Conservation (phyloP, 2,113 vertebrate species). For the Trogon surrucura region DNA sequence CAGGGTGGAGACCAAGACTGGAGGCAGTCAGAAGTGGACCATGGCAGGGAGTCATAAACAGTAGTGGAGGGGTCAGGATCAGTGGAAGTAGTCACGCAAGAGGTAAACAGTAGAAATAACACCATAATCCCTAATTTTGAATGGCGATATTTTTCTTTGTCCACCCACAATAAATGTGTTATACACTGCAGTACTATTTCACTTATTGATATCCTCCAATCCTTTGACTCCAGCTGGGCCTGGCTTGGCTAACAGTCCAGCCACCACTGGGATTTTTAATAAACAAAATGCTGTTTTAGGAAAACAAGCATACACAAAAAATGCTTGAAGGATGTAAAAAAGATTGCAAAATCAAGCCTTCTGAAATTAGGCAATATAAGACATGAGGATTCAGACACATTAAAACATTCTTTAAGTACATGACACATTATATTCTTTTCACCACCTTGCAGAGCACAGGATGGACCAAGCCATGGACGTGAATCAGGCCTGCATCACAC, state of each 20-base stretch:
- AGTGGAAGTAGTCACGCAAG: not conserved
- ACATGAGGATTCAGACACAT: not conserved
- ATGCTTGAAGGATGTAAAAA: not conserved
- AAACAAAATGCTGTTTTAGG: not conserved
- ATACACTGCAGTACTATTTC: not conserved
- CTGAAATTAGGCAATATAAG: not conserved
- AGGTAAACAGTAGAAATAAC: not conserved
- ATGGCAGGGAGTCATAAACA: not conserved
- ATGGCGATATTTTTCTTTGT: not conserved
- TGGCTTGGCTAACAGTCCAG: not conserved
- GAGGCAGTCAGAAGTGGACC: not conserved
- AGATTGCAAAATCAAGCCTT: not conserved
- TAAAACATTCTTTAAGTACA: not conserved
- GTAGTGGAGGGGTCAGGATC: fast-evolving
- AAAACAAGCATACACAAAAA: not conserved
- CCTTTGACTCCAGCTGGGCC: not conserved
- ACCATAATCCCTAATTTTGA: not conserved
- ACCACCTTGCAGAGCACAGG: not conserved
- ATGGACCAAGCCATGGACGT: not conserved
- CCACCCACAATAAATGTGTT: not conserved
- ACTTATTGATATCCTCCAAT: not conserved
- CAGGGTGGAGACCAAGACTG: not conserved
- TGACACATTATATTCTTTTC: not conserved
- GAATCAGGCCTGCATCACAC: not conserved
- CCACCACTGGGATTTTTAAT: not conserved